phyloP scores from a whole-genome alignment of 2,113 vertebrate species.

The Sinocyclocheilus maitianheensis region DNA sequence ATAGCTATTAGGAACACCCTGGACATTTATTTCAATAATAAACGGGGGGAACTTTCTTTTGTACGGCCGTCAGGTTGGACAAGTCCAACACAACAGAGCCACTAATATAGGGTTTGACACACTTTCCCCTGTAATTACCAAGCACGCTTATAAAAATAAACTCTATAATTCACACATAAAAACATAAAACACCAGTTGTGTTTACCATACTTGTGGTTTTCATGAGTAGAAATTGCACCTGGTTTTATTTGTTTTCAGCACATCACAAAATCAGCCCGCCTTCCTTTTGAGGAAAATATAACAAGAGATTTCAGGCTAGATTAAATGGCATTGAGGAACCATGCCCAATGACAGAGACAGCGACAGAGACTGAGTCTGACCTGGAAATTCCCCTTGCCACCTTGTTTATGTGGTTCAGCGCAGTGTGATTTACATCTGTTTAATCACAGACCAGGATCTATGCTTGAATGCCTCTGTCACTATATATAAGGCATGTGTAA shows the following conservation, averaged over 20 bases:
- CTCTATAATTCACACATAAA: not conserved
- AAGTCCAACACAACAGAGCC: slow-evolving; percentile 17
- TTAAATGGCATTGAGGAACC: slow-evolving; percentile 36
- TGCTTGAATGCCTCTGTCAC: slow-evolving; percentile 16
- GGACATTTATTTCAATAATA: slow-evolving; percentile 40
- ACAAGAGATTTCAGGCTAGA: slow-evolving; percentile 44
- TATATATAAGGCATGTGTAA: not conserved
- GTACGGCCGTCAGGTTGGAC: not conserved
- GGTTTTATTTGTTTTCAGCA: slow-evolving; percentile 33
- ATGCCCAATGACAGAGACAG: not conserved
- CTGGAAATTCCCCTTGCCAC: slow-evolving; percentile 62
- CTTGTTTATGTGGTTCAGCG: slow-evolving; percentile 53
- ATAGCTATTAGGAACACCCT: slow-evolving; percentile 45
- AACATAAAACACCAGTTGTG: slow-evolving; percentile 11
- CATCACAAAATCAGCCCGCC: slow-evolving; percentile 42
- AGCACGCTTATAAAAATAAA: slow-evolving; percentile 8
- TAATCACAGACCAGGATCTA: slow-evolving; percentile 23
- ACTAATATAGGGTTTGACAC: slow-evolving; percentile 20
- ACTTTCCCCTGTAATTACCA: slow-evolving; percentile 1
- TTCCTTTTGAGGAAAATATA: slow-evolving; percentile 37
- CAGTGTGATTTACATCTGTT: slow-evolving; percentile 51
- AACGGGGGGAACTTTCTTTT: slow-evolving; percentile 23
- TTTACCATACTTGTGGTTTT: slow-evolving; percentile 32
- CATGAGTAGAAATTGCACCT: slow-evolving; percentile 9
- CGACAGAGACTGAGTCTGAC: slow-evolving; percentile 31